Percentiles rank a stretch among this genome's conserved stretches.
Conservation (phyloP, 2,113 vertebrate species). For the Maccullochella peelii region DNA sequence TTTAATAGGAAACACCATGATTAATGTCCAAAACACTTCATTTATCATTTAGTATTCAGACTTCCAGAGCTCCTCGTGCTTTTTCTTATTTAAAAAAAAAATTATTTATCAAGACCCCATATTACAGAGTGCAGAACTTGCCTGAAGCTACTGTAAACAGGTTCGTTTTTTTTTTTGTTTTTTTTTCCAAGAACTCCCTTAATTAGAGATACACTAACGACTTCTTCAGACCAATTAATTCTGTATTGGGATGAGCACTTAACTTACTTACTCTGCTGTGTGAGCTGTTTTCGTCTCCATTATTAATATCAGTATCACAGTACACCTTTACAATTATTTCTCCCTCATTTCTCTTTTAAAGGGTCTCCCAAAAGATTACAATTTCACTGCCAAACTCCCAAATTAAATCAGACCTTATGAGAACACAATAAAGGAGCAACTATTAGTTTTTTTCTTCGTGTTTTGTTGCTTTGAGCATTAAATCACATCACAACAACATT, state of each 20-base stretch:
- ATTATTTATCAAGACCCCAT: not conserved
- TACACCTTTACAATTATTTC: not conserved
- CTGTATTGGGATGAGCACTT: constrained; percentile 1
- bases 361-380: not conserved
- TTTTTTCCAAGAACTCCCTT: not conserved
- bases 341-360: constrained; percentile 12
- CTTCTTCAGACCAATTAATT: constrained; percentile 14
- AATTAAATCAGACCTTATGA: not conserved
- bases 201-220: not conserved
- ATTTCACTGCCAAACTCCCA: not conserved
- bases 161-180: constrained; percentile 6
- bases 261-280: not conserved
- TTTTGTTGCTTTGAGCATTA: not conserved
- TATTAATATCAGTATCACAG: not conserved
- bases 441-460: not conserved
- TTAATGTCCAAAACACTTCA: constrained; percentile 1
- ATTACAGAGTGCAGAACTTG: not conserved
- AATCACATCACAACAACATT: not conserved
- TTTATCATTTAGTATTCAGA: too few relatives aligned
- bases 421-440: not conserved
- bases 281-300: not conserved
- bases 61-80: not conserved
- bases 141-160: not conserved
- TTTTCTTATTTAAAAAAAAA: not conserved
- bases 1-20: not conserved